Base-by-base conservation (phyloP, 2,888 invertebrate species). In the Thalpophila matura region DNA sequence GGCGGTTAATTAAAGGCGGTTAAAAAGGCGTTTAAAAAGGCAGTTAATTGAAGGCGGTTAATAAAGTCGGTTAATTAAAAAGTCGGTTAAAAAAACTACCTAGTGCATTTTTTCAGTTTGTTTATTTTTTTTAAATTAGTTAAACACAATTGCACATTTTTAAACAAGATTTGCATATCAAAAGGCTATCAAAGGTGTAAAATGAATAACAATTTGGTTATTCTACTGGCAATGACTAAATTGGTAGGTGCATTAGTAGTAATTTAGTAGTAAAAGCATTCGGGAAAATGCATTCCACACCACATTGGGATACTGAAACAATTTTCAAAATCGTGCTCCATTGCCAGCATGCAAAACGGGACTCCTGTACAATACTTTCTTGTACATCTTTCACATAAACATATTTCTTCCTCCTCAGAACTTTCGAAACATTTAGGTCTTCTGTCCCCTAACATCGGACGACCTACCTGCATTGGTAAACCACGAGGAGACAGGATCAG, bases 351-450 rank as follows among this genome's bases (percentile, higher is more conserved):
- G 35, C 37, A 79, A 18, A 35, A 63, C 4, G 66, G 62, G 0
- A 63, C 26, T 12, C 43, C 33, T 27, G 57, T 46, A 4, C 6
- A 45, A 20, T 10, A 49, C 7, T 20, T 38, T 2, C 6, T 29
- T 2, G 31, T 59, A 24, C 50, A 58, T 29, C 56, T 57, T 18
- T 60, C 33, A 42, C 77, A 78, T 14, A 56, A 12, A 47, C 75
- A 77, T 18, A 37, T 2, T 10, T 56, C 58, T 24, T 54, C 56
- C 2, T 63, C 59, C 1, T 69, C 68, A 12, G 56, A 47, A 4
- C 16, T 27, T 0, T 27, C 55, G 4, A 45, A 14, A 24, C 6
- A 10, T 16, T 0, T 20, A 5, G 22, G 14, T 10, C 43, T 35
- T 40, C 27, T 35, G 2, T 16, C 40, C 20, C 6, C 16, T 9